phyloP scores from a whole-genome alignment of 2,888 invertebrate species.

The Gibbula magus region DNA sequence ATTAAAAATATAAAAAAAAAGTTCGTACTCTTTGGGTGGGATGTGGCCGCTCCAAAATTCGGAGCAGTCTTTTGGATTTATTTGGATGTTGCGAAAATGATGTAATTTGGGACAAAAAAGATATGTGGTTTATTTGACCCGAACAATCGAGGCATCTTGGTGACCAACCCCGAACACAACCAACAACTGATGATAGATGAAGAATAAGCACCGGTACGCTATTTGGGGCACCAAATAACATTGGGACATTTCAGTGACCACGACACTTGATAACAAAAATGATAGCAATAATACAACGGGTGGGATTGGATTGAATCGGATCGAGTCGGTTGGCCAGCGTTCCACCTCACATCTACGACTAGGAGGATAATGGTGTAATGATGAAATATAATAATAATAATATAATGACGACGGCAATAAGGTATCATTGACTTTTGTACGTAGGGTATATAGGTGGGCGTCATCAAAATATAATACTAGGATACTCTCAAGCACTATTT shows the following conservation, averaged over 20 bases:
- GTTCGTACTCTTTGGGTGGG: not conserved
- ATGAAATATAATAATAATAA: conserved; percentile 3
- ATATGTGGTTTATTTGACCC: not conserved
- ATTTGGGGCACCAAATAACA: conserved; percentile 23
- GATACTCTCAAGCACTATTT: not conserved
- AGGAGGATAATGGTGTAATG: not conserved
- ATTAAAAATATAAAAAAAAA: too few relatives aligned
- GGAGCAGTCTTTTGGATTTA: not conserved
- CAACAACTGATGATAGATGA: not conserved
- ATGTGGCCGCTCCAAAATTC: not conserved
- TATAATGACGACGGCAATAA: not conserved
- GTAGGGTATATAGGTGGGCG: conserved; percentile 17
- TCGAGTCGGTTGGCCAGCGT: not conserved
- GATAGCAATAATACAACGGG: not conserved
- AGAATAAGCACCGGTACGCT: conserved; percentile 10
- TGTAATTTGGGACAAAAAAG: too few relatives aligned
- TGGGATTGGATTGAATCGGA: not conserved
- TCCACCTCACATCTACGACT: not conserved
- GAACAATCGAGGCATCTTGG: not conserved
- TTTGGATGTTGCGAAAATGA: not conserved
- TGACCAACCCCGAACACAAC: not conserved
- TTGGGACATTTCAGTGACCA: conserved; percentile 8
- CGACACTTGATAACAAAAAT: not conserved
- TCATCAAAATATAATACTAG: conserved; percentile 22
- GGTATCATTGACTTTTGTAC: conserved; percentile 1